Conservation (phyloP, 2,888 invertebrate genomes). For the Myopa tessellatipennis region DNA sequence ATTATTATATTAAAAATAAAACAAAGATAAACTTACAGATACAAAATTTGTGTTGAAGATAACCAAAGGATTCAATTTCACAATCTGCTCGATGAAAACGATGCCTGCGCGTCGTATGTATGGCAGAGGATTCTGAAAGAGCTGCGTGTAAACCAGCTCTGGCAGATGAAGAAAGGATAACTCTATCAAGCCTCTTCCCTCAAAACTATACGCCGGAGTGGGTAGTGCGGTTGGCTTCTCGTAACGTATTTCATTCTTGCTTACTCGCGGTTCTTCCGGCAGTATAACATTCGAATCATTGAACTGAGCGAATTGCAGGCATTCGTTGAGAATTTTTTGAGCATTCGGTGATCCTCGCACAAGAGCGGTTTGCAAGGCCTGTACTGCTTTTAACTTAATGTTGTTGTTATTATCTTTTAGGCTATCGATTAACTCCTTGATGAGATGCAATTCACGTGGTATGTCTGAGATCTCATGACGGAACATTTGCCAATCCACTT, state of each 20-base stretch:
- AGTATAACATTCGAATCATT: slow-evolving; percentile 52
- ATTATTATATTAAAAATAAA: not conserved
- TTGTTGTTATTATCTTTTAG: slow-evolving; percentile 61
- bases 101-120: slow-evolving; percentile 61
- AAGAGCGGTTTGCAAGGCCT: slow-evolving; percentile 58
- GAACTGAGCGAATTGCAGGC: slow-evolving; percentile 57
- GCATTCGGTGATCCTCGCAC: slow-evolving; percentile 61
- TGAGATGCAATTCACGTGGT: slow-evolving; percentile 62
- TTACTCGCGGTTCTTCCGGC: slow-evolving; percentile 52
- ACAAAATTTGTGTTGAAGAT: slow-evolving; percentile 66
- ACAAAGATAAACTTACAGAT: slow-evolving; percentile 45
- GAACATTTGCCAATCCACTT: slow-evolving; percentile 66
- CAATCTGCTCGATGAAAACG: slow-evolving; percentile 59
- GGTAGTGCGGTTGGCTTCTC: slow-evolving; percentile 53
- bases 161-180: slow-evolving; percentile 59
- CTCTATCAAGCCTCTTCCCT: slow-evolving; percentile 58
- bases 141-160: slow-evolving; percentile 56
- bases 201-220: slow-evolving; percentile 59
- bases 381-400: slow-evolving; percentile 62
- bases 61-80: slow-evolving; percentile 60
- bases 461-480: slow-evolving; percentile 63
- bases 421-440: slow-evolving; percentile 60
- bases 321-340: slow-evolving; percentile 59
- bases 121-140: slow-evolving; percentile 56
- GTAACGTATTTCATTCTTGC: slow-evolving; percentile 58